Conservation (phyloP, 2,113 vertebrate species). For the Eudyptes chrysolophus region DNA sequence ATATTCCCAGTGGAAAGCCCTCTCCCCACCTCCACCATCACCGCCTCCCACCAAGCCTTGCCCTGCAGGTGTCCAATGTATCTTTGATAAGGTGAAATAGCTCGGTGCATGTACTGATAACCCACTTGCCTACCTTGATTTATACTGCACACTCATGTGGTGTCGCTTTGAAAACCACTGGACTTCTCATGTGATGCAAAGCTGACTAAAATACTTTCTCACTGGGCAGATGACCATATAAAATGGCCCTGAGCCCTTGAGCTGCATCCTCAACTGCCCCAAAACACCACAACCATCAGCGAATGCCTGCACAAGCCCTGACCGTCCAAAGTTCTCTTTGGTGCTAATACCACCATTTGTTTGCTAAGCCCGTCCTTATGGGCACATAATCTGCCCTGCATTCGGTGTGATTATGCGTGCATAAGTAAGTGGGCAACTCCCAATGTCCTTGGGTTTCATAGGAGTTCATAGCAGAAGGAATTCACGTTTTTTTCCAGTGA, state of each 20-base stretch:
- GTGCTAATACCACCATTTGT: background rate
- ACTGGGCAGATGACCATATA: background rate
- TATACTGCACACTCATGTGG: background rate
- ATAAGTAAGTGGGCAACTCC: background rate
- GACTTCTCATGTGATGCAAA: background rate
- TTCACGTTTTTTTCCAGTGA: background rate
- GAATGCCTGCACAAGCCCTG: background rate
- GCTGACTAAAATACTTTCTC: background rate
- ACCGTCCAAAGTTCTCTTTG: background rate
- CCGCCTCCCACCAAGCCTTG: background rate
- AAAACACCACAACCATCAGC: background rate
- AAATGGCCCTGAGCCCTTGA: background rate
- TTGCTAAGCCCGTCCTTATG: background rate
- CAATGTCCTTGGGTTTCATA: background rate
- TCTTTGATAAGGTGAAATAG: slow-evolving; percentile 29
- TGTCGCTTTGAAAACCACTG: background rate
- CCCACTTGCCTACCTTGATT: background rate
- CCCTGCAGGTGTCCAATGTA: background rate
- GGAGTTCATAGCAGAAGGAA: background rate
- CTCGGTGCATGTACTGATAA: background rate
- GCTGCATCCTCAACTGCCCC: background rate
- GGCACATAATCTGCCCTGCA: background rate
- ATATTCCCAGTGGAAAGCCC: background rate
- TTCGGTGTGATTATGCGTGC: background rate
- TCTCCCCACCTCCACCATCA: slow-evolving; percentile 15